Evolutionary conservation across 2,888 invertebrate genomes (phyloP).

Genomic region (Xestia sexstrigata): DNA sequence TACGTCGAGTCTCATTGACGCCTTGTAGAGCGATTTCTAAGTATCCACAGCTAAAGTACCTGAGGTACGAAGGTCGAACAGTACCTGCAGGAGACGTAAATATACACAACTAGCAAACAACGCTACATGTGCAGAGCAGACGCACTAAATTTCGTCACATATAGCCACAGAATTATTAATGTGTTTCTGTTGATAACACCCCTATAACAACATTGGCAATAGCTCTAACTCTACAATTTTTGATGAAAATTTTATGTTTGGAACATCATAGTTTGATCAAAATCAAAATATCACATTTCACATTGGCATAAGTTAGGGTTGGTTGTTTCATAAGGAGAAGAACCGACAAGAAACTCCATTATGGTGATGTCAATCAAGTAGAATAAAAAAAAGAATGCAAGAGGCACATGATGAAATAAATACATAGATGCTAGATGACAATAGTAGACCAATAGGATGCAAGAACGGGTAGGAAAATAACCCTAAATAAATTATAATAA

Average conservation of each 20-base stretch:
- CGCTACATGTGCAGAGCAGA: neutral
- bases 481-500: neutral
- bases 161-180: neutral
- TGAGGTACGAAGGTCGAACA: conserved; percentile 12
- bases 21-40: conserved; percentile 22
- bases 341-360: no score
- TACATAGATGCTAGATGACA: no score
- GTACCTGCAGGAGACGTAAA: conserved; percentile 16
- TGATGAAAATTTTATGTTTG: no score
- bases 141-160: neutral
- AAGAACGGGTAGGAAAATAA: neutral
- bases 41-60: conserved; percentile 28
- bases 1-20: conserved; percentile 18
- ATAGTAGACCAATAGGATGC: no score
- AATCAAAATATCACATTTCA: no score
- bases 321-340: no score
- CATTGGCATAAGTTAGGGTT: no score
- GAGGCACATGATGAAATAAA: neutral
- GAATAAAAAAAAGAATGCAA: neutral
- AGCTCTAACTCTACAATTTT: no score
- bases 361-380: neutral
- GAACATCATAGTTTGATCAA: no score
- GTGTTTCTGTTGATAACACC: neutral
- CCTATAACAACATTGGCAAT: neutral
- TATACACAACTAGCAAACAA: neutral